A percentile compares a stretch with the other conserved stretches of the same genome.
phyloP scores from a whole-genome alignment of 2,888 invertebrate genomes.

The Tiliacea aurago region DNA sequence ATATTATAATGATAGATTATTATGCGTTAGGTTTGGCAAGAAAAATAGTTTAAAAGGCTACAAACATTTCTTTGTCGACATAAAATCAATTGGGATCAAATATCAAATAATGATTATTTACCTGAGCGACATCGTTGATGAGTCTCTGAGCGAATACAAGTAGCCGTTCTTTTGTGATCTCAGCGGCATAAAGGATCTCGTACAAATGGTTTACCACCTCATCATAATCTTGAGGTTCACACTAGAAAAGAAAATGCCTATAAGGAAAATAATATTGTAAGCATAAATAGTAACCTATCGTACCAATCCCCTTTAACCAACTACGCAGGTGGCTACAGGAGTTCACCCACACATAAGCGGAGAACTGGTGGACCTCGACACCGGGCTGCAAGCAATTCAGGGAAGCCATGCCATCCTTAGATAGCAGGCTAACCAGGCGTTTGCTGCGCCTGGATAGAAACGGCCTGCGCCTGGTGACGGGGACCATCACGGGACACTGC shows the following conservation, averaged over 20 bases:
- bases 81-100: background rate
- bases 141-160: constrained; percentile 95
- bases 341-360: too few relatives aligned
- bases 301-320: too few relatives aligned
- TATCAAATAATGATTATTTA: too few relatives aligned
- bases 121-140: constrained; percentile 94
- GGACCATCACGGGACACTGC: too few relatives aligned
- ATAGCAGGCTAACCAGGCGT: too few relatives aligned
- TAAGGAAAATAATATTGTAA: background rate
- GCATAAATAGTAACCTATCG: background rate
- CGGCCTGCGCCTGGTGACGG: too few relatives aligned
- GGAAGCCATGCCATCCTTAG: too few relatives aligned
- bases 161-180: constrained; percentile 93
- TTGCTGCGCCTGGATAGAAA: too few relatives aligned
- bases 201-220: constrained; percentile 94
- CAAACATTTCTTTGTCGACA: background rate
- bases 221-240: constrained; percentile 94
- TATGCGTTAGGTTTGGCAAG: background rate
- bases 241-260: constrained; percentile 81
- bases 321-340: too few relatives aligned
- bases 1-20: background rate
- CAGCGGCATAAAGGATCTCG: constrained; percentile 93
- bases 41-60: background rate
- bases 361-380: too few relatives aligned
- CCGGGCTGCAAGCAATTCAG: too few relatives aligned